These are phyloP conservation scores for Heterodera carotae DNA, from an alignment of 1,140 invertebrate genomes.

Conservation along the genomic window DNA sequence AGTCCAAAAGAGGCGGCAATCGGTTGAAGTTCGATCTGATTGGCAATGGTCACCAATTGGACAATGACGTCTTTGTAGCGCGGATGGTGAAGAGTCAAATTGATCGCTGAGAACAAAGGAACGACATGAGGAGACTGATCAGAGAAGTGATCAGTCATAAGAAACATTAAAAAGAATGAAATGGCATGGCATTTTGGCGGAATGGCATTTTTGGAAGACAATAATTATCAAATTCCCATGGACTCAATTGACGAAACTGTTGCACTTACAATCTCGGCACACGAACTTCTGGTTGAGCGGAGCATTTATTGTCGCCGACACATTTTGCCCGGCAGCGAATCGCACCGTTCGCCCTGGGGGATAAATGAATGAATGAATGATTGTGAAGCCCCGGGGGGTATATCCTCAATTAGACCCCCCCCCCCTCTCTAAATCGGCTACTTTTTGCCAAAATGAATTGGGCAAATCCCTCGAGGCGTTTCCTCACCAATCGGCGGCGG, in stretches of 20 bases:
- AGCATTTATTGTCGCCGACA: constrained; percentile 14
- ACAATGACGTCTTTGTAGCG: constrained; percentile 28
- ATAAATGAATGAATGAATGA: background rate
- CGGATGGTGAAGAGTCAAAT: constrained; percentile 25
- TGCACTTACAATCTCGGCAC: constrained; percentile 24
- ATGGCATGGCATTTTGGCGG: no score
- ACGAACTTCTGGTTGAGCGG: constrained; percentile 38
- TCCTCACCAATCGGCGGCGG: background rate
- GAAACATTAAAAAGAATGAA: background rate
- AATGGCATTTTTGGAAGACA: no score
- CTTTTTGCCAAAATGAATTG: no score
- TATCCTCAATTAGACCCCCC: background rate
- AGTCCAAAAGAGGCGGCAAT: constrained; percentile 27
- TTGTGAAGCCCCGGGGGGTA: background rate
- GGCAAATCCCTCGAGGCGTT: background rate
- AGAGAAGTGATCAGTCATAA: background rate
- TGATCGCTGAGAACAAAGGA: constrained; percentile 16
- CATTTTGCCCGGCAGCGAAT: constrained; percentile 13
- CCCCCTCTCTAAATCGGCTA: no score
- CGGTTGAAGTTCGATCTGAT: constrained; percentile 32
- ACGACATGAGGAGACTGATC: background rate
- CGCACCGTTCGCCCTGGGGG: background rate
- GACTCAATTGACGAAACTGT: no score
- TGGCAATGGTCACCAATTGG: constrained; percentile 10
- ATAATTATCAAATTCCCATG: no score